phyloP scores from a whole-genome alignment of 2,888 invertebrate genomes.

The Drosophila aldrichi region DNA sequence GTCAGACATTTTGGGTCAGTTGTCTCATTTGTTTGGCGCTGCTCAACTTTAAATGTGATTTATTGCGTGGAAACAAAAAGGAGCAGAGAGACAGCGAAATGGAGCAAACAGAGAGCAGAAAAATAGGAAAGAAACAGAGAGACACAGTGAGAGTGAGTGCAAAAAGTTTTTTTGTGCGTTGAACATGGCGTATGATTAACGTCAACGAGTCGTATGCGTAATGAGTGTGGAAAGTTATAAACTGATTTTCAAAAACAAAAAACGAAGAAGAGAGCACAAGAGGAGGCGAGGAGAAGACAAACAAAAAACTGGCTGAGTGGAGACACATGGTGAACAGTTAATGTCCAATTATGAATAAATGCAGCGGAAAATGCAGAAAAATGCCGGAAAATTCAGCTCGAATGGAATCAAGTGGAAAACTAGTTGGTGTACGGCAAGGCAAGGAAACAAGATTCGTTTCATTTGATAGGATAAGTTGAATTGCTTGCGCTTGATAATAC shows the following conservation, averaged over 20 bases:
- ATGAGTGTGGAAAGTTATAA: slow-evolving; percentile 37
- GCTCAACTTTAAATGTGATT: slow-evolving; percentile 71
- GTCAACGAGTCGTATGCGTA: slow-evolving; percentile 71
- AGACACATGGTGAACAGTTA: slow-evolving; percentile 27
- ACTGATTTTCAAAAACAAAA: slow-evolving; percentile 17
- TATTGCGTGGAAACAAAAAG: slow-evolving; percentile 54
- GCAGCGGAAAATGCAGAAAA: slow-evolving; percentile 20
- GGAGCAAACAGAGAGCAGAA: neutral
- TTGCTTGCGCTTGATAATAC: neutral
- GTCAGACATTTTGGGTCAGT: slow-evolving; percentile 74
- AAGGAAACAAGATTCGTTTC: neutral
- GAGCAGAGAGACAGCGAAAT: slow-evolving; percentile 12
- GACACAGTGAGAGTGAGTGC: neutral
- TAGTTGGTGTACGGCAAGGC: neutral
- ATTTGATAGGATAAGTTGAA: slow-evolving; percentile 1
- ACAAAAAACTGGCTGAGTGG: neutral
- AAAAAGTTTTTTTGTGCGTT: slow-evolving; percentile 46
- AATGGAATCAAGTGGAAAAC: slow-evolving; percentile 27
- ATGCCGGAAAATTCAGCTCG: slow-evolving; percentile 19
- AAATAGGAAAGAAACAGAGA: neutral
- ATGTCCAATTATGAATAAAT: slow-evolving; percentile 48
- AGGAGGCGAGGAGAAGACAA: no score
- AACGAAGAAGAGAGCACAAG: no score
- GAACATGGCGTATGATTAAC: slow-evolving; percentile 78
- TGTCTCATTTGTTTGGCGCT: slow-evolving; percentile 73